Base-by-base conservation (phyloP, 1,140 invertebrate species). In the Hyphantria cunea region DNA sequence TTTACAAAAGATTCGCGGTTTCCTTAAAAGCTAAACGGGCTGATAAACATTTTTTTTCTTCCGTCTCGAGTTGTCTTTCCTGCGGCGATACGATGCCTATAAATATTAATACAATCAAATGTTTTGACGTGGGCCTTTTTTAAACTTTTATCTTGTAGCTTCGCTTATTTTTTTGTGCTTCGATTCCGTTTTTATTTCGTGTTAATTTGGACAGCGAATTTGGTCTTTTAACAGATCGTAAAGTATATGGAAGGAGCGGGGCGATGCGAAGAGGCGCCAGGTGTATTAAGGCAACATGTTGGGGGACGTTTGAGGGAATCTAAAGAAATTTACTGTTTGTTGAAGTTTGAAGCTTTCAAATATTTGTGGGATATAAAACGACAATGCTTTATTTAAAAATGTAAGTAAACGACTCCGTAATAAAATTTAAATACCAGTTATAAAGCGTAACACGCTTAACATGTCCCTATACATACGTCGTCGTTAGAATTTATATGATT, bases 151-250 rank as follows among this genome's bases (percentile, higher is more conserved):
- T 90, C 85, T 88, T 85, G 75, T 88, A 77, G 76, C 82, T 88
- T 86, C 71, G 84, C 81, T 88, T 80, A 82, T 83, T 89, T 87
- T 89, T 89, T 86, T 74, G 81, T 65, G 77, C 64, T 78, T 84
- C 84, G 81, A 83, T 86, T 81, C 82, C 74, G 75, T 83, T 90
- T 92, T 92, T 91, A 92, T 90, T 92, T 90, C 83, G 91, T 92
- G 91, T 91, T 92, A 92, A 92, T 92, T 91, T 91, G 90, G 85
- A 86, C 90, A 87, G 84, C 83, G 83, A 90, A 86, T 86, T 89
- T 77, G 79, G 86, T 89, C 90, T 91, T 91, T 92, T 92, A 92
- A 89, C 91, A 92, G 91, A 89, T 92, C 90, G 88, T 92, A 92
- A 92, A 92, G 86, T 89, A 86, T 66, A n/a, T 68, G 64, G 65